A percentile compares a stretch with the other conserved stretches of the same genome.
Conservation (phyloP, 2,797 vertebrate species). For the Chanos chanos region DNA sequence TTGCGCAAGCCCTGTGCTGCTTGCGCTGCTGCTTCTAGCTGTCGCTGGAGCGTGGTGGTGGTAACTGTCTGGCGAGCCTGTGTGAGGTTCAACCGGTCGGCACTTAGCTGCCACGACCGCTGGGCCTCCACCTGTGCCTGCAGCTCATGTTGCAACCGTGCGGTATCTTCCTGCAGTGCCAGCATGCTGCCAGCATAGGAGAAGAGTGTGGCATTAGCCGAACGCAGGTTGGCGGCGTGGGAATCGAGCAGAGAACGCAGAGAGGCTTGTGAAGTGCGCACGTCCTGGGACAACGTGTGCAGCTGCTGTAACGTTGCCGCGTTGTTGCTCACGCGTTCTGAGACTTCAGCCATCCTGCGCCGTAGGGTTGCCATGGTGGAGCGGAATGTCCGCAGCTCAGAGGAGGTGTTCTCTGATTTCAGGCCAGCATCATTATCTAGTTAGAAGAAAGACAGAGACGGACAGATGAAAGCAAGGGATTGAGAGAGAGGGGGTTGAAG, state of each 20-base stretch:
- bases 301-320: constrained; percentile 85
- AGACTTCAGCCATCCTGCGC: constrained; percentile 82
- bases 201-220: constrained; percentile 85
- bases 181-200: constrained; percentile 78
- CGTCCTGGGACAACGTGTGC: constrained; percentile 74
- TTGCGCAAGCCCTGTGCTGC: constrained; percentile 84
- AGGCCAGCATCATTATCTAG: constrained; percentile 86
- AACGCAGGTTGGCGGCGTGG: constrained; percentile 80
- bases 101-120: constrained; percentile 76
- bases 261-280: constrained; percentile 80
- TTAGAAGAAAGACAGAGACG: neutral
- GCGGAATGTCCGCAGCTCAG: constrained; percentile 88
- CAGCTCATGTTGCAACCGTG: constrained; percentile 80
- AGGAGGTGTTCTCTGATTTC: constrained; percentile 86
- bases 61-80: constrained; percentile 86
- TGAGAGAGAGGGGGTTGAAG: constrained; percentile 4
- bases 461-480: constrained; percentile 31
- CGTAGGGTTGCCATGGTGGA: constrained; percentile 83
- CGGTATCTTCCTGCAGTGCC: constrained; percentile 83
- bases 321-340: constrained; percentile 83
- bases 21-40: constrained; percentile 84
- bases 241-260: constrained; percentile 80
- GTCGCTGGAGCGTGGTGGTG: constrained; percentile 79
- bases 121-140: constrained; percentile 83
- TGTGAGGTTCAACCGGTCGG: constrained; percentile 88